These are phyloP conservation scores for Papilio polytes DNA, from an alignment of 1,140 invertebrate genomes.

Conservation along the genomic window DNA sequence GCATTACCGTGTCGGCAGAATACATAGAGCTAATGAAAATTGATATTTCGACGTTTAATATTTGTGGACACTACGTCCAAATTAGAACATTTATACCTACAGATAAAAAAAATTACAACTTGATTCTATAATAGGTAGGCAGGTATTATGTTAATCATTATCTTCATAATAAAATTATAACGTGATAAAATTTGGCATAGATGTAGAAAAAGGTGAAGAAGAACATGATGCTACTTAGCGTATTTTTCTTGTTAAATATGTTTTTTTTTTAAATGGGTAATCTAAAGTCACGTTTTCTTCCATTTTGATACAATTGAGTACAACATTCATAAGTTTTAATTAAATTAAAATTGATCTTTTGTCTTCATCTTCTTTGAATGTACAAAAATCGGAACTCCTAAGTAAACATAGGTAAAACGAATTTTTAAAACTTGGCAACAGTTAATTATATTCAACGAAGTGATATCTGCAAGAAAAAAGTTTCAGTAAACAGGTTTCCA, in stretches of 20 bases:
- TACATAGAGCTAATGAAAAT: conserved; percentile 7
- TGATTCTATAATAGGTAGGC: background rate
- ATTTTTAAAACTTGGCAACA: conserved; percentile 56
- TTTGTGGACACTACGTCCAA: background rate
- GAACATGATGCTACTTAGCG: too few species aligned
- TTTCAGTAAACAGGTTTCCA: conserved; percentile 70
- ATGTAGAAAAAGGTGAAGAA: too few species aligned
- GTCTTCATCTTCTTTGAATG: background rate
- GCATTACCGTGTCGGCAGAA: background rate
- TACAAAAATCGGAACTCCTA: background rate
- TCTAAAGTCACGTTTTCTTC: too few species aligned
- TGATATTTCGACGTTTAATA: background rate
- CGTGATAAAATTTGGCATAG: too few species aligned
- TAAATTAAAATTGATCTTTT: background rate
- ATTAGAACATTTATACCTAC: background rate
- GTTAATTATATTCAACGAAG: conserved; percentile 69
- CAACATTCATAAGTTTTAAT: background rate
- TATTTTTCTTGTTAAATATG: too few species aligned
- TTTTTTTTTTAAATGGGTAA: too few species aligned
- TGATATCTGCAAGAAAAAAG: conserved; percentile 69
- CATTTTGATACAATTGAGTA: background rate
- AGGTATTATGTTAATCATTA: background rate
- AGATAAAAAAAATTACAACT: too few species aligned
- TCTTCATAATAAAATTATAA: too few species aligned
- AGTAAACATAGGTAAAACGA: conserved; percentile 40